Conservation (phyloP, 2,113 vertebrate species). For the Dicentrarchus labrax region DNA sequence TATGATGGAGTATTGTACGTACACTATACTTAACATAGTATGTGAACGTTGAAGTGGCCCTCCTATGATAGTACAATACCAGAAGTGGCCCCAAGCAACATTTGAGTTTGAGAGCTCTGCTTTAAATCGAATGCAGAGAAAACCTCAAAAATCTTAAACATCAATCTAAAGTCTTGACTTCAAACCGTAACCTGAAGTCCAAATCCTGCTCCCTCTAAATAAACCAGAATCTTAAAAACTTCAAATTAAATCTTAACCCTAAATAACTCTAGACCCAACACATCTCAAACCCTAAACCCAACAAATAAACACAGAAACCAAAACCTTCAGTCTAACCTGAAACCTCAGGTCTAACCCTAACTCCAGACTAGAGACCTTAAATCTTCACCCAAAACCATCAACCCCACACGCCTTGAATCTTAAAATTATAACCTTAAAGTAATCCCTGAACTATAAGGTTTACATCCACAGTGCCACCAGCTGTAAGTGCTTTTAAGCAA, state of each 20-base stretch:
- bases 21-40: too few species aligned
- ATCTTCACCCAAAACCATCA: background rate
- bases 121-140: background rate
- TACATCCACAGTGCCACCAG: background rate
- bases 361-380: background rate
- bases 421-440: background rate
- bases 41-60: too few species aligned
- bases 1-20: too few species aligned
- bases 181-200: background rate
- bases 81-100: too few species aligned
- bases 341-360: conserved; percentile 9
- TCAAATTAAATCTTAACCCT: conserved; percentile 18
- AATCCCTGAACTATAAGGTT: background rate
- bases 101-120: too few species aligned
- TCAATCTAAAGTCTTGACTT: background rate
- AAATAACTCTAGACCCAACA: background rate
- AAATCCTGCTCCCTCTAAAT: conserved; percentile 1
- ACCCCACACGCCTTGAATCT: background rate
- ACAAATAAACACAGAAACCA: background rate
- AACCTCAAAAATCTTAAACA: conserved; percentile 3
- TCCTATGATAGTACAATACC: too few species aligned
- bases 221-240: conserved; percentile 10
- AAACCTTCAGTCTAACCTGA: conserved; percentile 1
- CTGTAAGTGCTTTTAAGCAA: background rate
- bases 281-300: background rate